Evolutionary conservation across 1,140 invertebrate genomes (phyloP).

Genomic region (Drosophila virilis): DNA sequence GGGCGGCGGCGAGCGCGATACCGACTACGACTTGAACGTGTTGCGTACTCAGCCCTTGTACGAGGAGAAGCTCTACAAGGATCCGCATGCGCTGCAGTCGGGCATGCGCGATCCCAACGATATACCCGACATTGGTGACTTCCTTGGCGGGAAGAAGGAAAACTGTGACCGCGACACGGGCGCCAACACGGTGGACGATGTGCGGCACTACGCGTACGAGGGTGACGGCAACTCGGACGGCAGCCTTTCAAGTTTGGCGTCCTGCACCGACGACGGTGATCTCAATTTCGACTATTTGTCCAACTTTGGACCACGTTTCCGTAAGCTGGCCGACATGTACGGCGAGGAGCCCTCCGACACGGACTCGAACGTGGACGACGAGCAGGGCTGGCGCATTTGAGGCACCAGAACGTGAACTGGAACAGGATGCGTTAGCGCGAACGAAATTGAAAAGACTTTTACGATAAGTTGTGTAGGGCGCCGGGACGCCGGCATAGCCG

Average conservation of each 20-base stretch:
- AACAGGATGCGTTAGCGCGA: constrained; percentile 23
- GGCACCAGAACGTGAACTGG: not conserved
- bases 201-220: constrained; percentile 98
- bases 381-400: constrained; percentile 84
- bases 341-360: constrained; percentile 93
- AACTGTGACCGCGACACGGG: constrained; percentile 95
- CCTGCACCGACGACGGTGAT: constrained; percentile 96
- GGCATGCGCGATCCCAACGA: constrained; percentile 76
- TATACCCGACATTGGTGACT: constrained; percentile 94
- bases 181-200: constrained; percentile 96
- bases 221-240: constrained; percentile 97
- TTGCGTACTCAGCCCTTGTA: constrained; percentile 86
- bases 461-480: constrained; percentile 58
- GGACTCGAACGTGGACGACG: constrained; percentile 83
- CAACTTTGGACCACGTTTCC: constrained; percentile 97
- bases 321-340: constrained; percentile 99
- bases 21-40: constrained; percentile 97
- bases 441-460: constrained; percentile 76
- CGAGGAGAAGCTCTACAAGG: constrained; percentile 82
- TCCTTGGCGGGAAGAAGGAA: constrained; percentile 94
- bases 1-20: constrained; percentile 97
- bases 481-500: constrained; percentile 58
- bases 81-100: constrained; percentile 65
- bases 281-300: constrained; percentile 98
- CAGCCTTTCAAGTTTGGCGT: constrained; percentile 96